Conservation (phyloP, 1,140 invertebrate genomes). For the Zaprionus africanus region DNA sequence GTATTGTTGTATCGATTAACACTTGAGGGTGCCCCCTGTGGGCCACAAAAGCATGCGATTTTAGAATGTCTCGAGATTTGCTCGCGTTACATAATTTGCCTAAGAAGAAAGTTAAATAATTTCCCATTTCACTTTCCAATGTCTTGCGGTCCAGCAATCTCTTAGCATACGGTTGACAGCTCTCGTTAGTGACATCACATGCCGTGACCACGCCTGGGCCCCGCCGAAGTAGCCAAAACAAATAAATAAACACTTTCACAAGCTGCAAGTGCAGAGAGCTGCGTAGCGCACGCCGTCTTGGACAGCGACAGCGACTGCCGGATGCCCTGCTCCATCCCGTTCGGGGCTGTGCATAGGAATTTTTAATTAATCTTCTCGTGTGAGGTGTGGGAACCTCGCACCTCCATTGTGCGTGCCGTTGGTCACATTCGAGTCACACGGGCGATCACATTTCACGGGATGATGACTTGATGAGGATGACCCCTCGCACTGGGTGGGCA, state of each 20-base stretch:
- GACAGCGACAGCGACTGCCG: conserved; percentile 10
- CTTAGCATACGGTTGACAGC: conserved; percentile 31
- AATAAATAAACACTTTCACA: conserved; percentile 70
- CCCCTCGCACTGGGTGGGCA: conserved; percentile 35
- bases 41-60: conserved; percentile 20
- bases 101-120: conserved; percentile 74
- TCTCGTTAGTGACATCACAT: conserved; percentile 45
- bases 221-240: conserved; percentile 24
- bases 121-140: conserved; percentile 38
- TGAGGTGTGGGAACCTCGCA: conserved; percentile 63
- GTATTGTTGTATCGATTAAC: conserved; percentile 34
- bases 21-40: conserved; percentile 18
- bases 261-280: conserved; percentile 53
- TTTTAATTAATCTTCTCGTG: conserved; percentile 67
- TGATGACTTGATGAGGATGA: conserved; percentile 29
- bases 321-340: conserved; percentile 2
- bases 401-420: conserved; percentile 43
- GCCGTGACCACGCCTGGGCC: conserved; percentile 24
- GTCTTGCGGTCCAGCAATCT: conserved; percentile 7
- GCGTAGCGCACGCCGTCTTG: not conserved
- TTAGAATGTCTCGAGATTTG: conserved; percentile 56
- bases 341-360: conserved; percentile 24
- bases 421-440: conserved; percentile 55
- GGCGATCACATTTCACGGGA: conserved; percentile 14
- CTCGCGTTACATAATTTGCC: conserved; percentile 60